A percentile compares a stretch with the other conserved stretches of the same genome.
Evolutionary conservation across 1,140 invertebrate genomes (phyloP).

Genomic region (Goniozus legneri): DNA sequence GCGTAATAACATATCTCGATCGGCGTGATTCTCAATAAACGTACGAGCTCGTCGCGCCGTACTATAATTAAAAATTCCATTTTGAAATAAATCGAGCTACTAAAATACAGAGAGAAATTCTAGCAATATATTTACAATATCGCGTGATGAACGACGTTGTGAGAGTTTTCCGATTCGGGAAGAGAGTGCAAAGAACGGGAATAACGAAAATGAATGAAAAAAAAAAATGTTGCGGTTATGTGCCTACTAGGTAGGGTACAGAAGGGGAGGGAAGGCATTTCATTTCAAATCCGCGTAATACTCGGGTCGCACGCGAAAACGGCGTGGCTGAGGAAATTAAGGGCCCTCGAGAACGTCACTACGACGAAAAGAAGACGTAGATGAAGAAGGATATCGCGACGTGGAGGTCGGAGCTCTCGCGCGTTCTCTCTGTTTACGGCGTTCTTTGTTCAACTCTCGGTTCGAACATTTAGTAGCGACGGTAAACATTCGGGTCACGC

Average conservation of each 20-base stretch:
- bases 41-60: too few relatives aligned
- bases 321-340: conserved; percentile 26
- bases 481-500: conserved; percentile 38
- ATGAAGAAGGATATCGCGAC: conserved; percentile 13
- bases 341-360: conserved; percentile 29
- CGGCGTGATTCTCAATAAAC: too few relatives aligned
- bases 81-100: too few relatives aligned
- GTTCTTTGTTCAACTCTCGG: not conserved
- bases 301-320: conserved; percentile 34
- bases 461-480: conserved; percentile 26
- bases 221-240: too few relatives aligned
- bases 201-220: too few relatives aligned
- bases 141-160: too few relatives aligned
- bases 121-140: too few relatives aligned
- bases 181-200: too few relatives aligned
- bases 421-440: not conserved
- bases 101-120: too few relatives aligned
- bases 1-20: too few relatives aligned
- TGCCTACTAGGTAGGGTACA: not conserved
- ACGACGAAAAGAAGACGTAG: conserved; percentile 6
- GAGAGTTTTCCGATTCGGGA: too few relatives aligned
- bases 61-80: too few relatives aligned
- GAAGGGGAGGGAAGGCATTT: conserved; percentile 13
- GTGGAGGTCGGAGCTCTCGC: conserved; percentile 5
- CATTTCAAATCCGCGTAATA: conserved; percentile 26